Base-by-base conservation (phyloP, 30 jellyfish, hydroid and myxozoan genomes). In the Chrysaora quinquecirrha region DNA sequence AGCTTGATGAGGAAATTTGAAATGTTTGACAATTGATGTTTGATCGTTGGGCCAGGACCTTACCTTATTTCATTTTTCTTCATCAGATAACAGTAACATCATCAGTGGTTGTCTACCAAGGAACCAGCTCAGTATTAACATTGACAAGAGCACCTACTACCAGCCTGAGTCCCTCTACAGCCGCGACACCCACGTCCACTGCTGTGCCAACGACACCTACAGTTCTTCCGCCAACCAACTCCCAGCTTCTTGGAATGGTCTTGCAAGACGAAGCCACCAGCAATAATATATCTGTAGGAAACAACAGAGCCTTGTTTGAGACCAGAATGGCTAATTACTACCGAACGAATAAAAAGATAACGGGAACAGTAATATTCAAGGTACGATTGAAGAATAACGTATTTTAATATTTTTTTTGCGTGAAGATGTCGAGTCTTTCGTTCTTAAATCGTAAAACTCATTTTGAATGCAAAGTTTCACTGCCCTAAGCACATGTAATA, bases 241-340 rank as follows among this genome's bases (percentile, higher is more conserved):
- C 30, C 28, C 79, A 73, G 43, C 54, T 85, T 1, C 95, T 85
- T 43, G 89, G 95, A 18, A 73, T 85, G 89, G 89, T 85, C 1
- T 68, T 85, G 47, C 54, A 28, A 65, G 95, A 85, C 29, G 79
- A 85, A 3, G 85, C 85, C 0, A 64, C 35, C 54, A 73, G 70
- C 54, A 85, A 74, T 29, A 85, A 63, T 30, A 73, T 85, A 10
- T 73, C 95, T 12, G 12, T 63, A 25, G 88, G 85, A 19, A 73
- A 48, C 62, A 76, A 73, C 80, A 71, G 70, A 64, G 84, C 46
- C 6, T 16, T 23, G 2, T 85, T 85, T 34, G 89, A 76, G 79
- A 66, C 71, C 34, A 25, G 77, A 22, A 71, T 85, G 85, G 95
- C 95, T n/a, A 52, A 85, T 24, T 76, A 48, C 25, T 85, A 85